Evolutionary conservation across 64 coral and sea anemone genomes (phyloP).

Genomic region (Hydrozoanthus tunicans): DNA sequence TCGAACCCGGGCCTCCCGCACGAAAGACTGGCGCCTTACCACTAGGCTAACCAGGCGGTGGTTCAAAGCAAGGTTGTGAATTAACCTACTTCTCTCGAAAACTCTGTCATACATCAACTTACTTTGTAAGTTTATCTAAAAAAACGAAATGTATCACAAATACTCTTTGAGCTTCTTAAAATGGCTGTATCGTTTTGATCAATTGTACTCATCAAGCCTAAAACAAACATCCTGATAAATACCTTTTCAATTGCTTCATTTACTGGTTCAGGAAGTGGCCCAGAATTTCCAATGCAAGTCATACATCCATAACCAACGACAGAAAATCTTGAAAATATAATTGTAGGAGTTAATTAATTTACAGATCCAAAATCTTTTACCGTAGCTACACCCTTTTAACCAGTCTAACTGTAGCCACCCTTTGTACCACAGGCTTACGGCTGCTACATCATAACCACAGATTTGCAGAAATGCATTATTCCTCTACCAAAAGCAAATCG

Average conservation of each 20-base stretch:
- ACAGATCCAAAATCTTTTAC: background rate
- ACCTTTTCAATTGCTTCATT: slow-evolving; percentile 96
- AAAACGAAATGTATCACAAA: no score
- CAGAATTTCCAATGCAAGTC: slow-evolving; percentile 98
- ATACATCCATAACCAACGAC: slow-evolving; percentile 99
- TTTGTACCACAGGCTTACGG: no score
- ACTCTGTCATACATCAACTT: no score
- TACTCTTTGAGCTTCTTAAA: no score
- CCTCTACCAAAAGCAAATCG: background rate
- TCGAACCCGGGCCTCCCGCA: no score
- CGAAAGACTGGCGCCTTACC: no score
- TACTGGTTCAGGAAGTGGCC: slow-evolving; percentile 87
- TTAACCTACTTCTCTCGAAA: no score
- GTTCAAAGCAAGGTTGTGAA: no score
- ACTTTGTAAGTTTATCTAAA: no score
- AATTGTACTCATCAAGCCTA: background rate
- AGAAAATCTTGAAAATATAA: slow-evolving; percentile 69
- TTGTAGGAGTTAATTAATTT: background rate
- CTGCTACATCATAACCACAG: background rate
- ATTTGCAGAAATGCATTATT: background rate
- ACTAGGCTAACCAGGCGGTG: no score
- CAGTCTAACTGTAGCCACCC: background rate
- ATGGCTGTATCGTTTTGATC: no score
- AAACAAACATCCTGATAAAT: background rate
- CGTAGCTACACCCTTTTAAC: background rate